A percentile compares a stretch with the other conserved stretches of the same genome.
Conservation (phyloP, 2,113 vertebrate genomes). For the Catharus fuscescens region DNA sequence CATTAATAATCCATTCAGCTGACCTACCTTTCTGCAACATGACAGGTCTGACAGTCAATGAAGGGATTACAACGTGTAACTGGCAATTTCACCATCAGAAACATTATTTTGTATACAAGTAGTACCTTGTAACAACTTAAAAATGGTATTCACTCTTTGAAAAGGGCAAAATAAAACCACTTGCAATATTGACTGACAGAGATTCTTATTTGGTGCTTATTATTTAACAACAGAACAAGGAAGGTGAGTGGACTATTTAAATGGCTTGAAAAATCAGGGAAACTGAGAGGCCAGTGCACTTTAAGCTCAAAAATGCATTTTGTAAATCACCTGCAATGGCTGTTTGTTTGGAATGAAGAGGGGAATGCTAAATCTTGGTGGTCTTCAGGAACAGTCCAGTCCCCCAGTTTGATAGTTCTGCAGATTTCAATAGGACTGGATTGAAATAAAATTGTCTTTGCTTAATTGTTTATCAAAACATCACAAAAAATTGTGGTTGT, state of each 20-base stretch:
- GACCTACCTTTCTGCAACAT: conserved; percentile 11
- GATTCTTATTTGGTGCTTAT: conserved; percentile 6
- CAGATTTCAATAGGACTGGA: neutral
- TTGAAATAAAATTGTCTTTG: neutral
- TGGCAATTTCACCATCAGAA: conserved; percentile 49
- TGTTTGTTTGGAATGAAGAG: neutral
- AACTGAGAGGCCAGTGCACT: neutral
- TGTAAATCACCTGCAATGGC: neutral
- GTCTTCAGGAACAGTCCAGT: neutral
- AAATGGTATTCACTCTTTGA: neutral
- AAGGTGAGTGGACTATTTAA: neutral
- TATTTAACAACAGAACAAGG: conserved; percentile 5
- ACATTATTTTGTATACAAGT: neutral
- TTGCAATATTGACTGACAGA: neutral
- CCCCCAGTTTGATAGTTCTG: neutral
- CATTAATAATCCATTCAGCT: neutral
- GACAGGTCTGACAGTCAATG: conserved; percentile 25
- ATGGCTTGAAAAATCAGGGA: neutral
- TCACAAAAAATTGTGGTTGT: neutral
- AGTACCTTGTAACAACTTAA: neutral
- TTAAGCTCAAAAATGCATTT: neutral
- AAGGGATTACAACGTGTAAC: neutral
- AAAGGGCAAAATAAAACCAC: neutral
- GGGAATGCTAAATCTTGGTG: neutral
- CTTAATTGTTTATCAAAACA: neutral